Evolutionary conservation across 2,888 invertebrate species (phyloP).

Genomic region (Plagodis pulveraria): DNA sequence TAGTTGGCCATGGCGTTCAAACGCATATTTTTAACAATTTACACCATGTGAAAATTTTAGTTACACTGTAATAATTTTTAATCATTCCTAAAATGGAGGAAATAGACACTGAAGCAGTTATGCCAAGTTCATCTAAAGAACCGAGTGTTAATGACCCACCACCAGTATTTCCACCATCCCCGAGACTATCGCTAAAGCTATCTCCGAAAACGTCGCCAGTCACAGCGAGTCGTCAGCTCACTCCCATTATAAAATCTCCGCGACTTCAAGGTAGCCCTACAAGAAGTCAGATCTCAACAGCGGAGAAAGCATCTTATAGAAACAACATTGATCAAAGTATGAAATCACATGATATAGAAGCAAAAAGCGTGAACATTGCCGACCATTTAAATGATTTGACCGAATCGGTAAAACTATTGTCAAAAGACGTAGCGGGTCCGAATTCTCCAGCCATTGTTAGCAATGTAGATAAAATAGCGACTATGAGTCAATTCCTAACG

Average conservation of each 20-base stretch:
- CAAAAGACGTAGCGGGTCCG: slow-evolving; percentile 44
- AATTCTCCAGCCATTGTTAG: slow-evolving; percentile 49
- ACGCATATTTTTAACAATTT: slow-evolving; percentile 25
- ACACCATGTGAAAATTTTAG: slow-evolving; percentile 47
- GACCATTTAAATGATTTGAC: slow-evolving; percentile 58
- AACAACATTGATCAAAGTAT: slow-evolving; percentile 28
- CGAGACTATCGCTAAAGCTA: slow-evolving; percentile 2
- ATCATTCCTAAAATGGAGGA: slow-evolving; percentile 26
- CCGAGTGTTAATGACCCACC: slow-evolving; percentile 6
- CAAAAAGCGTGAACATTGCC: slow-evolving; percentile 51
- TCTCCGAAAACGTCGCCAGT: neutral
- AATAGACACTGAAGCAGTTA: slow-evolving; percentile 16
- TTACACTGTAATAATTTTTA: slow-evolving; percentile 4
- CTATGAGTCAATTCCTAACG: slow-evolving; percentile 71
- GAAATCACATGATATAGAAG: slow-evolving; percentile 44
- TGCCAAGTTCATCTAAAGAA: slow-evolving; percentile 18
- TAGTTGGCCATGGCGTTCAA: slow-evolving; percentile 56
- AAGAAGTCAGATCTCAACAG: slow-evolving; percentile 9
- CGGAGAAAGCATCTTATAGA: slow-evolving; percentile 6
- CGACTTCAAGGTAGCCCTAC: slow-evolving; percentile 21
- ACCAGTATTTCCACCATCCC: slow-evolving; percentile 1
- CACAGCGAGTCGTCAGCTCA: slow-evolving; percentile 5
- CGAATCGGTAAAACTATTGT: slow-evolving; percentile 52
- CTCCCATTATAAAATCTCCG: slow-evolving; percentile 14
- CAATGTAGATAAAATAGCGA: slow-evolving; percentile 71